phyloP scores from a whole-genome alignment of 2,888 invertebrate genomes.

The Ptychoptera contaminata region DNA sequence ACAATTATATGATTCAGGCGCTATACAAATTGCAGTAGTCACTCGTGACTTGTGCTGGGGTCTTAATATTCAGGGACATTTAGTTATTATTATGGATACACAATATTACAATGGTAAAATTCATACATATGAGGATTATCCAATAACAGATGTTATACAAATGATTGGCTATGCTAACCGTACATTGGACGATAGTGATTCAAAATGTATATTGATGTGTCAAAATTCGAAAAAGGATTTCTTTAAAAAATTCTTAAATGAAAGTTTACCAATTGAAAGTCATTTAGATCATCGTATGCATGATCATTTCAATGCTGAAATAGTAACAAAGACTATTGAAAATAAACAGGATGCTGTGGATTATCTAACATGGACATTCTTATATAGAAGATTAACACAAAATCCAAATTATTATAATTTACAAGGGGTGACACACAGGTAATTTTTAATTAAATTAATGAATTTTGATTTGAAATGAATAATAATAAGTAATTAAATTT shows the following conservation, averaged over 20 bases:
- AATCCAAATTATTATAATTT: constrained; percentile 99
- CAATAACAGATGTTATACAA: constrained; percentile 90
- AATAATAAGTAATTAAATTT: neutral
- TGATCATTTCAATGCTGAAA: constrained; percentile 99
- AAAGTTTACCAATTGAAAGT: constrained; percentile 92
- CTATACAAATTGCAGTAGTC: constrained; percentile 83
- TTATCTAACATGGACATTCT: constrained; percentile 97
- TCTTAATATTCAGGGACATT: constrained; percentile 74
- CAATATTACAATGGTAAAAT: constrained; percentile 74
- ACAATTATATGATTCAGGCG: constrained; percentile 83
- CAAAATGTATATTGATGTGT: constrained; percentile 92
- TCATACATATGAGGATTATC: constrained; percentile 92
- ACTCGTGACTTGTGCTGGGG: constrained; percentile 89
- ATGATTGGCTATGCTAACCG: constrained; percentile 96
- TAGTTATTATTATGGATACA: constrained; percentile 95
- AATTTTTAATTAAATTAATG: neutral
- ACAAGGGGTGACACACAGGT: constrained; percentile 83
- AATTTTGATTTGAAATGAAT: neutral
- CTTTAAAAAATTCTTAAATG: constrained; percentile 95
- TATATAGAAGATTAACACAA: constrained; percentile 91
- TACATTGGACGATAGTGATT: constrained; percentile 80
- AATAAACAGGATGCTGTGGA: constrained; percentile 99
- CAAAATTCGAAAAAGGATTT: constrained; percentile 96
- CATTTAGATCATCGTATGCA: constrained; percentile 95
- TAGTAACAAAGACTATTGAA: constrained; percentile 98